phyloP scores from a whole-genome alignment of 2,888 invertebrate species.

The Spilarctia lutea region DNA sequence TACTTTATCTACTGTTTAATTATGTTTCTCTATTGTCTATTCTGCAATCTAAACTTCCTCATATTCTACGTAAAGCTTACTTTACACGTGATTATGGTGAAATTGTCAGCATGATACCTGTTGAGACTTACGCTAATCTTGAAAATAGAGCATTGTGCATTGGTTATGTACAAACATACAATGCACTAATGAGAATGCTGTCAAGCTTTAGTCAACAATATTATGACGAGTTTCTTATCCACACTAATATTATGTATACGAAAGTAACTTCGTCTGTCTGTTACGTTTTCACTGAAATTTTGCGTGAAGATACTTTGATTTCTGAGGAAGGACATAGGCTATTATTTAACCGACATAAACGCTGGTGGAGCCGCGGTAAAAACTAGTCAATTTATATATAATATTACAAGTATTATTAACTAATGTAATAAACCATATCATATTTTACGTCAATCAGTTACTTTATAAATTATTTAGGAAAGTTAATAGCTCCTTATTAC shows the following conservation, averaged over 20 bases:
- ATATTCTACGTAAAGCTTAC: conserved; percentile 35
- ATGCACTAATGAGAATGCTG: not conserved
- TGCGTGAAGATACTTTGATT: too few relatives aligned
- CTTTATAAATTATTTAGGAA: not conserved
- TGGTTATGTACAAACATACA: not conserved
- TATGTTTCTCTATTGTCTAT: conserved; percentile 41
- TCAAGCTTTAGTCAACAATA: not conserved
- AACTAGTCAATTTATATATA: too few relatives aligned
- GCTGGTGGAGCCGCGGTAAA: too few relatives aligned
- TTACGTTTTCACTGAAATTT: too few relatives aligned
- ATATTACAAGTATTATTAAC: too few relatives aligned
- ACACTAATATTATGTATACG: too few relatives aligned
- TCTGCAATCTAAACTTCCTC: conserved; percentile 45
- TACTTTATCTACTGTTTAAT: conserved; percentile 10
- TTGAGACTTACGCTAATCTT: not conserved
- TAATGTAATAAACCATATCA: too few relatives aligned
- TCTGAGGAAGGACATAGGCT: too few relatives aligned
- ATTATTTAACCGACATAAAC: too few relatives aligned
- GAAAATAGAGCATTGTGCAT: not conserved
- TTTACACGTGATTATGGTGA: conserved; percentile 1
- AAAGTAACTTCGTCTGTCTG: not conserved
- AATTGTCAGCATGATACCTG: not conserved
- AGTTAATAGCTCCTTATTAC: not conserved
- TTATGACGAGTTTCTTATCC: not conserved
- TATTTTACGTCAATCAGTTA: not conserved